Evolutionary conservation across 1,140 invertebrate genomes (phyloP), one percentile per base, ranked within the genome.

Genomic region (Drosophila lacertosa): DNA sequence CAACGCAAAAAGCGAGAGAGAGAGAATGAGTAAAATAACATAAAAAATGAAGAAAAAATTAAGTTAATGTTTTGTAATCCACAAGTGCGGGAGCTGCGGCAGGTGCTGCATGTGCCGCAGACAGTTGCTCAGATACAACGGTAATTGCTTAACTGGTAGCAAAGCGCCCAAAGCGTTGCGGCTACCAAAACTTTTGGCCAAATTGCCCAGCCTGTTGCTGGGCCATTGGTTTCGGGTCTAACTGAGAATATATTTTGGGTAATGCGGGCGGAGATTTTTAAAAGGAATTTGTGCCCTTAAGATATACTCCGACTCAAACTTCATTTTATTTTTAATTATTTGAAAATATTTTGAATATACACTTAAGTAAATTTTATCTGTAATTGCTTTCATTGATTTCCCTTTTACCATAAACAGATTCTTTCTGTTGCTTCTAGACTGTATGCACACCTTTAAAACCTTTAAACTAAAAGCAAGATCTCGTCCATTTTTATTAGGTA

Each of bases 31-130:
- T 26, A 59, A 45, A 44, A 45, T 7, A 64, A 58, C 15, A 55
- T 57, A 29, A 65, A 51, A 75, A 71, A 80, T 84, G 72, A 0
- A 60, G 72, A 86, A 80, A 86, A 77, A 84, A 77, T 74, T 57
- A 88, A 86, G 82, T 88, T 77, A 74, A 88, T 80, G 77, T 86
- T 77, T 84, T 59, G 81, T 81, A 84, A 84, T 84, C 73, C 53
- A 48, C 81, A 77, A 78, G 77, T 81, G 67, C 67, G 67, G 59
- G 58, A 76, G 73, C 58, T 59, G 54, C 24, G 67, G 48, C 59
- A 53, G 44, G 35, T 55, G 51, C 35, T 39, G 42, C 42, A 32
- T 47, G 48, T 42, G 51, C 44, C 59, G 50, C 15, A 72, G 55
- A 66, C 66, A 63, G 39, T 63, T 40, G 32, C 35, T 6, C 22